These are phyloP conservation scores for Polypterus senegalus DNA, from an alignment of 2,113 vertebrate genomes.

Conservation along the genomic window DNA sequence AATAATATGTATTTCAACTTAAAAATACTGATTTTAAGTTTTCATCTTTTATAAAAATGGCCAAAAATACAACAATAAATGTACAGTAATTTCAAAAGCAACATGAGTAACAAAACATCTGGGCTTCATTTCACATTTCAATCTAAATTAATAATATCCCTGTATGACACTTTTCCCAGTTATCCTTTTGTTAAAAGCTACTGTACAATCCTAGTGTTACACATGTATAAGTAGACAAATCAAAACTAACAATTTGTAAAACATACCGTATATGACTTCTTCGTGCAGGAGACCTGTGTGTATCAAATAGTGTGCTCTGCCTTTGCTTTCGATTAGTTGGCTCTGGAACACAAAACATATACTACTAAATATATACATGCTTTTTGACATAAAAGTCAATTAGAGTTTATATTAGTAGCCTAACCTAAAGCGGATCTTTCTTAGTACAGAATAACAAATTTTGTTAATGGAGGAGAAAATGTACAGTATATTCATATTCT, in stretches of 20 bases:
- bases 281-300: constrained; percentile 91
- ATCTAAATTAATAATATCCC: background rate
- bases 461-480: too few species aligned
- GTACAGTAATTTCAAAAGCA: background rate
- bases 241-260: background rate
- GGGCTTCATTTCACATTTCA: background rate
- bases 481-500: too few species aligned
- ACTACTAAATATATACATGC: too few species aligned
- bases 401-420: too few species aligned
- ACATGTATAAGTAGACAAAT: too few species aligned
- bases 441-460: too few species aligned
- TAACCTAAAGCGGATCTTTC: too few species aligned
- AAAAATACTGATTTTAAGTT: background rate
- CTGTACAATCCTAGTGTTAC: too few species aligned
- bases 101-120: too few species aligned
- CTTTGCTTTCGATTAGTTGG: constrained; percentile 93
- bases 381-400: too few species aligned
- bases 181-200: too few species aligned
- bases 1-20: background rate
- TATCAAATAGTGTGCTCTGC: constrained; percentile 87
- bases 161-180: too few species aligned
- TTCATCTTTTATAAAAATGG: constrained; percentile 2
- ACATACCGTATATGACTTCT: constrained; percentile 93
- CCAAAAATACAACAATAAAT: background rate
- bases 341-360: constrained; percentile 41